Percentiles rank a stretch among this genome's conserved stretches.
These are phyloP conservation scores for Acomys russatus DNA, from an alignment of 2,797 vertebrate genomes.

Conservation along the genomic window DNA sequence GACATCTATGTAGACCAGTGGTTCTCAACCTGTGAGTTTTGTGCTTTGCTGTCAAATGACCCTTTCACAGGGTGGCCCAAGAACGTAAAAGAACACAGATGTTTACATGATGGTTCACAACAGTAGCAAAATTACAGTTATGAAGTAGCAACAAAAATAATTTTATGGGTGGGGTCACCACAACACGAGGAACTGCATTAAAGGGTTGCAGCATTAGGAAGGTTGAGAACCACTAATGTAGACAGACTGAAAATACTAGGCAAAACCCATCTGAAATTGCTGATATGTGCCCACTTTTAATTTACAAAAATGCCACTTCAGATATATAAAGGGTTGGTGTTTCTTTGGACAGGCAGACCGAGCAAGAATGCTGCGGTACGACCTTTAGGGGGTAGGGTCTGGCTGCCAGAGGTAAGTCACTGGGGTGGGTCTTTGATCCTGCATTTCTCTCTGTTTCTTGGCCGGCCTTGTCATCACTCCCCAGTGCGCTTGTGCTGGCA, in stretches of 20 bases:
- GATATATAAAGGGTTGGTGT: background rate
- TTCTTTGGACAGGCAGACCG: background rate
- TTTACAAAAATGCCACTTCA: conserved; percentile 12
- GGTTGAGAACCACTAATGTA: background rate
- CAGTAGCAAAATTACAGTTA: background rate
- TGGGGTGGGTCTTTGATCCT: background rate
- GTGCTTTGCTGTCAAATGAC: background rate
- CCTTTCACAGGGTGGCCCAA: background rate
- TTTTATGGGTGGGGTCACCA: background rate
- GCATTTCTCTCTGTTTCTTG: background rate
- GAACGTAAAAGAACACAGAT: background rate
- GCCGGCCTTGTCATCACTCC: background rate
- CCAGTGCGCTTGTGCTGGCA: background rate
- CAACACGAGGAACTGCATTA: background rate
- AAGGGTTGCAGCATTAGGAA: background rate
- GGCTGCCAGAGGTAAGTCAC: background rate
- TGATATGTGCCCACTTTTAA: conserved; percentile 29
- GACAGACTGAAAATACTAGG: conserved; percentile 8
- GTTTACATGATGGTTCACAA: background rate
- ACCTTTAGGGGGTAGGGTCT: background rate
- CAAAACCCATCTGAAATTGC: background rate
- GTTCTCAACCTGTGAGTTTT: background rate
- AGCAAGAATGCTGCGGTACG: background rate
- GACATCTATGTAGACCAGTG: background rate
- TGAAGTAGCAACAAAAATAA: background rate